phyloP scores from a whole-genome alignment of 2,113 vertebrate species.

The Serinus canaria region DNA sequence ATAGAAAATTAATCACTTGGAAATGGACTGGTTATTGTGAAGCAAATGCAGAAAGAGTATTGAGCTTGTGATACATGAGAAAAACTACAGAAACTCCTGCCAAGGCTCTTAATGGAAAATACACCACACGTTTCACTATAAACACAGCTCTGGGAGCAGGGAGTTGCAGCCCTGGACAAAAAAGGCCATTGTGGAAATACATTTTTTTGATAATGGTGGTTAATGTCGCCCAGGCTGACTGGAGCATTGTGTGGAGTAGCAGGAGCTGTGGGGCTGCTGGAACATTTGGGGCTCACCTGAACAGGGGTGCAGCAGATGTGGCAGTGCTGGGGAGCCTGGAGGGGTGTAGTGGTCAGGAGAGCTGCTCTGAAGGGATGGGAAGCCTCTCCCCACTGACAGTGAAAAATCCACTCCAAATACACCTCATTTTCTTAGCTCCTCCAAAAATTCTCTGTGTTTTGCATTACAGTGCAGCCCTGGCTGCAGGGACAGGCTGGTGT shows the following conservation, averaged over 20 bases:
- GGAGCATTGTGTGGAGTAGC: constrained; percentile 7
- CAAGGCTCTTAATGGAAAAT: constrained; percentile 69
- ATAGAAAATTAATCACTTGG: constrained; percentile 74
- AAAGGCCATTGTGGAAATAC: constrained; percentile 44
- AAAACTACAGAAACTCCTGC: constrained; percentile 63
- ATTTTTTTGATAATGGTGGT: constrained; percentile 16
- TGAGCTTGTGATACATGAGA: constrained; percentile 61
- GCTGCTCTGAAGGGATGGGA: not conserved
- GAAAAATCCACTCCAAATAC: constrained; percentile 6
- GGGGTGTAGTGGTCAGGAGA: not conserved
- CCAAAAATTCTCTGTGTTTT: constrained; percentile 9
- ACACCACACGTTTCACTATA: constrained; percentile 58
- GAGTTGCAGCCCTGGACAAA: constrained; percentile 34
- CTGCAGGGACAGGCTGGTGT: not conserved
- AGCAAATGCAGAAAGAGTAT: constrained; percentile 50
- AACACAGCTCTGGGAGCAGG: constrained; percentile 50
- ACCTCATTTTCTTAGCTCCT: constrained; percentile 40
- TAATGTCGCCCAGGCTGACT: constrained; percentile 52
- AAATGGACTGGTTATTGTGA: constrained; percentile 67
- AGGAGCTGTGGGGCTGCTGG: not conserved
- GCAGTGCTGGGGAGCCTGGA: not conserved
- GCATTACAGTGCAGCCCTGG: constrained; percentile 20
- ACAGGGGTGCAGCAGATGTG: too few relatives aligned
- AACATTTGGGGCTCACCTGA: not conserved
- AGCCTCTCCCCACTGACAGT: not conserved